Base-by-base conservation (phyloP, 2,888 invertebrate species). In the Scaptomyza parva region DNA sequence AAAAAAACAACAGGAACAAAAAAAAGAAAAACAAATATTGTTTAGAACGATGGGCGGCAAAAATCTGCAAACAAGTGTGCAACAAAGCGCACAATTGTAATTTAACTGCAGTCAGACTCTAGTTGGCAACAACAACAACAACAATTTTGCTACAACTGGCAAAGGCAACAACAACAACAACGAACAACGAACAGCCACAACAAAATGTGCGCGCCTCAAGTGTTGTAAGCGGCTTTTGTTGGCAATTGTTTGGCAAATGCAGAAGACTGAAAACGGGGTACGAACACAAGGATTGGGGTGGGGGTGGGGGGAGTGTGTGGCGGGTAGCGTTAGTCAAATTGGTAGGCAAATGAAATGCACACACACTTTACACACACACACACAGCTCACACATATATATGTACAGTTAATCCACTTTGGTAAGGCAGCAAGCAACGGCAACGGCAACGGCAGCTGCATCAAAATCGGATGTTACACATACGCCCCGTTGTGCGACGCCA, bases 1-100 rank as follows among this genome's bases (percentile, higher is more conserved):
- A 17, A 20, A 55, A 62, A 58, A 60, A 60, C 20, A 17, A 45
- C 6, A 62, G 57, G 57, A 59, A 24, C 17, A 45, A 12, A 40
- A 7, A 40, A 57, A 59, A 24, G 12, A 45, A 12, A 40, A 7
- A 40, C 20, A 40, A 20, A 40, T 30, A 20, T 20, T 47, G 68
- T 39, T 28, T 48, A 52, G 39, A 54, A 24, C 51, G 73, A 53
- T 70, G 61, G 70, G 74, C 62, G 60, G 70, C 59, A 70, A 65
- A 62, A 77, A 68, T 76, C 76, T 76, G 69, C 75, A 80, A 78
- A 77, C 69, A 78, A 82, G 63, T 73, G 86, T 86, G 79, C 85
- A 85, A 75, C 85, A 85, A 85, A 85, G 85, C 85, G 86, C 66
- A 76, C 85, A 86, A 86, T 86, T 86, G 86, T 86, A 86, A 86